phyloP scores from a whole-genome alignment of 1,140 invertebrate genomes.

The Prorops nasuta region DNA sequence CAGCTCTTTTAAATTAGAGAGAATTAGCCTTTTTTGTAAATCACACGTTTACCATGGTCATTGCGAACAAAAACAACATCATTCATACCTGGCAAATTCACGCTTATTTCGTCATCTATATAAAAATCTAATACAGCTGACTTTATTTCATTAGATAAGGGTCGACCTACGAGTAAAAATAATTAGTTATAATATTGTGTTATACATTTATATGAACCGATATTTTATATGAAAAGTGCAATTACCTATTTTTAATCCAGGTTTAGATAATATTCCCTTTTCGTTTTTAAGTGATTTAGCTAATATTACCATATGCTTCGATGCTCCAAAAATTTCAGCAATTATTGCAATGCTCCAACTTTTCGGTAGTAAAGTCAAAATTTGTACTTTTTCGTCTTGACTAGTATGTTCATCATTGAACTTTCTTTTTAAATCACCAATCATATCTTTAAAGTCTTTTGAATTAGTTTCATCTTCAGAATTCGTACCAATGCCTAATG shows the following conservation, averaged over 20 bases:
- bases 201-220: neutral
- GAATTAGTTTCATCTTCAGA: neutral
- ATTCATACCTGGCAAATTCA: conserved; percentile 18
- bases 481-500: neutral
- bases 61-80: conserved; percentile 18
- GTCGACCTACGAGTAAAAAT: neutral
- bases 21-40: conserved; percentile 19
- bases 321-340: neutral
- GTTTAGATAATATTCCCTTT: conserved; percentile 2
- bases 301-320: neutral
- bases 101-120: conserved; percentile 5
- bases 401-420: neutral
- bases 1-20: conserved; percentile 11
- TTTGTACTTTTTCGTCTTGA: conserved; percentile 11
- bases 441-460: neutral
- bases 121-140: conserved; percentile 5
- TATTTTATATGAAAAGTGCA: neutral
- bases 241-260: neutral
- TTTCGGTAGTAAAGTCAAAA: conserved; percentile 4
- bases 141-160: conserved; percentile 3
- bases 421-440: neutral
- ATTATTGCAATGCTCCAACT: conserved; percentile 4
- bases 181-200: neutral
- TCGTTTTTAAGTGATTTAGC: conserved; percentile 1
- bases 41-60: conserved; percentile 11